phyloP scores from a whole-genome alignment of 2,113 vertebrate genomes.

The Aphyosemion australe region DNA sequence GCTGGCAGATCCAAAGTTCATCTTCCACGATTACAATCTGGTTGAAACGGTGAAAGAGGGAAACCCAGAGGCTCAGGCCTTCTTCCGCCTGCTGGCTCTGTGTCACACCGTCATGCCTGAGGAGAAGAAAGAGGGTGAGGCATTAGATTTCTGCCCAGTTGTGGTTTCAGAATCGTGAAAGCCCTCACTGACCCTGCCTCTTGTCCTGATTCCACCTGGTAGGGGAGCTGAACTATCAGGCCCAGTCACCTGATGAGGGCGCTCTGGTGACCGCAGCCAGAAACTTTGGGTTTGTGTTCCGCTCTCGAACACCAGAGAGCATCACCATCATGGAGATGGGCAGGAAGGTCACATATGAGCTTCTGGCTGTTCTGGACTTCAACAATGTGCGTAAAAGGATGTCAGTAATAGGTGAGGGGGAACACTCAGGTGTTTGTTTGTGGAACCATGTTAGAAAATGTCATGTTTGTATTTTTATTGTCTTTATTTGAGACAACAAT shows the following conservation, averaged over 20 bases:
- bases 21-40: slow-evolving; percentile 88
- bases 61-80: slow-evolving; percentile 76
- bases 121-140: slow-evolving; percentile 87
- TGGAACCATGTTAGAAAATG: no score
- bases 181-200: neutral
- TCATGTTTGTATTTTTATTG: no score
- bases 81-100: slow-evolving; percentile 90
- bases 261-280: slow-evolving; percentile 93
- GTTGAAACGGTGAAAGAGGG: slow-evolving; percentile 80
- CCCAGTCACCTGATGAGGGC: slow-evolving; percentile 96
- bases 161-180: no score
- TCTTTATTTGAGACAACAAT: no score
- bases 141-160: slow-evolving; percentile 75
- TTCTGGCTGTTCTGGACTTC: slow-evolving; percentile 93
- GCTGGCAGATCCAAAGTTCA: slow-evolving; percentile 88
- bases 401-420: slow-evolving; percentile 89
- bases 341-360: slow-evolving; percentile 79
- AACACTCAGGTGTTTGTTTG: neutral
- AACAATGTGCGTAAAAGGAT: slow-evolving; percentile 93
- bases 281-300: slow-evolving; percentile 95
- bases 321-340: slow-evolving; percentile 89
- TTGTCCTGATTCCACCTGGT: neutral
- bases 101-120: slow-evolving; percentile 96
- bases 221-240: slow-evolving; percentile 91
- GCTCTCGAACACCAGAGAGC: slow-evolving; percentile 86